Evolutionary conservation across 1,140 invertebrate genomes (phyloP).

Genomic region (Rhopalosiphum maidis): DNA sequence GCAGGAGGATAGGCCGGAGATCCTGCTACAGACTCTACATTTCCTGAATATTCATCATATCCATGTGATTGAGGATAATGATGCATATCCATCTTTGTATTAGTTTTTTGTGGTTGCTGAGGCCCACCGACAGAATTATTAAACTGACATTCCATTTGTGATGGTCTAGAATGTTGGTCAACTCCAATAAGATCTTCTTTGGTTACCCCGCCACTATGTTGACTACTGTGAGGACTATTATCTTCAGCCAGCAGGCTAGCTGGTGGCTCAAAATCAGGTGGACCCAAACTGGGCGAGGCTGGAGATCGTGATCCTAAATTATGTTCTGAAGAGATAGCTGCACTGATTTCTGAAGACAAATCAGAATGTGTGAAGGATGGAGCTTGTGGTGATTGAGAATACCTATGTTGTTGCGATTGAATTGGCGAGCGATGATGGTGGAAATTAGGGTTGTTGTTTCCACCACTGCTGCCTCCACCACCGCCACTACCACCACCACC

Average conservation of each 20-base stretch:
- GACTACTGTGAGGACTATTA: slow-evolving; percentile 60
- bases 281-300: slow-evolving; percentile 72
- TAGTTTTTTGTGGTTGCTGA: slow-evolving; percentile 62
- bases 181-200: slow-evolving; percentile 47
- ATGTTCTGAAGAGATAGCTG: slow-evolving; percentile 74
- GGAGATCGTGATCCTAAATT: slow-evolving; percentile 69
- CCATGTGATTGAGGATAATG: slow-evolving; percentile 59
- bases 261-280: slow-evolving; percentile 78
- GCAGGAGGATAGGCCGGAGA: slow-evolving; percentile 61
- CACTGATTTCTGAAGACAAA: slow-evolving; percentile 77
- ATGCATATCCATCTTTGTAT: slow-evolving; percentile 60
- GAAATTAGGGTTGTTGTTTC: slow-evolving; percentile 61
- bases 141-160: slow-evolving; percentile 65
- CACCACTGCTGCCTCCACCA: background rate
- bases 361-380: slow-evolving; percentile 76
- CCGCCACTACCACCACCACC: slow-evolving; percentile 15
- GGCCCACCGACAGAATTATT: slow-evolving; percentile 63
- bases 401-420: slow-evolving; percentile 61
- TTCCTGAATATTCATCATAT: slow-evolving; percentile 61
- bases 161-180: slow-evolving; percentile 56
- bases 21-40: slow-evolving; percentile 60
- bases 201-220: slow-evolving; percentile 57
- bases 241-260: slow-evolving; percentile 68
- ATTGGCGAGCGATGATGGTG: slow-evolving; percentile 57
- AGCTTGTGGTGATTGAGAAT: slow-evolving; percentile 66